Percentiles rank a stretch among this genome's conserved stretches.
Conservation (phyloP, 2,888 invertebrate genomes). For the Drosophila paramelanica region DNA sequence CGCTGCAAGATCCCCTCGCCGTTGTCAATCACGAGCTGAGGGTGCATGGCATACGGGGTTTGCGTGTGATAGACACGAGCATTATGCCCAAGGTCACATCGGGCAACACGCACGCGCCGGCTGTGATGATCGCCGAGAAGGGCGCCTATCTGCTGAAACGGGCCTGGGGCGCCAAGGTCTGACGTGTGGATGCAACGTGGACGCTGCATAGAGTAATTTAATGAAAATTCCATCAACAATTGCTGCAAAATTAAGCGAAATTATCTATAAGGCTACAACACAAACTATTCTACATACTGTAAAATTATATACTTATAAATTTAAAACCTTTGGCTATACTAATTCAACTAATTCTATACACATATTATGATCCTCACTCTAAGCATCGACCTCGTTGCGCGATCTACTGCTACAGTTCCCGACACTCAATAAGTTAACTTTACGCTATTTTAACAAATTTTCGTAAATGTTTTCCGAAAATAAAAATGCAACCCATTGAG, state of each 20-base stretch:
- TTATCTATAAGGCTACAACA: conserved; percentile 55
- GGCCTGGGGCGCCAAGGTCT: conserved; percentile 84
- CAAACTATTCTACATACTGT: conserved; percentile 38
- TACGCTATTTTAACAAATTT: conserved; percentile 57
- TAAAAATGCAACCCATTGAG: conserved; percentile 34
- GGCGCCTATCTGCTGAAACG: conserved; percentile 83
- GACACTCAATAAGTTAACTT: conserved; percentile 58
- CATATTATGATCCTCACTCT: conserved; percentile 57
- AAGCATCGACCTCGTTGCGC: conserved; percentile 74
- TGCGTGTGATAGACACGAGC: conserved; percentile 92
- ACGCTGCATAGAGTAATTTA: conserved; percentile 84
- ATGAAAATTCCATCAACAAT: conserved; percentile 53
- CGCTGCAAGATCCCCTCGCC: conserved; percentile 88
- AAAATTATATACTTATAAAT: conserved; percentile 20
- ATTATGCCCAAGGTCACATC: conserved; percentile 92
- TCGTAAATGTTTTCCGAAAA: conserved; percentile 32
- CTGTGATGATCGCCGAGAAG: conserved; percentile 93
- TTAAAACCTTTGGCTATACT: conserved; percentile 31
- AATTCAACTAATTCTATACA: conserved; percentile 33
- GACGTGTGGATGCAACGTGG: conserved; percentile 83
- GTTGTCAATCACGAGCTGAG: conserved; percentile 90
- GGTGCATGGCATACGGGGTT: conserved; percentile 88
- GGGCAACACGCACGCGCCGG: conserved; percentile 91
- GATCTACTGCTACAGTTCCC: conserved; percentile 43
- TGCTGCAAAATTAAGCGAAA: conserved; percentile 60